phyloP scores from a whole-genome alignment of 2,888 invertebrate species.

The Phaedon cochleariae region DNA sequence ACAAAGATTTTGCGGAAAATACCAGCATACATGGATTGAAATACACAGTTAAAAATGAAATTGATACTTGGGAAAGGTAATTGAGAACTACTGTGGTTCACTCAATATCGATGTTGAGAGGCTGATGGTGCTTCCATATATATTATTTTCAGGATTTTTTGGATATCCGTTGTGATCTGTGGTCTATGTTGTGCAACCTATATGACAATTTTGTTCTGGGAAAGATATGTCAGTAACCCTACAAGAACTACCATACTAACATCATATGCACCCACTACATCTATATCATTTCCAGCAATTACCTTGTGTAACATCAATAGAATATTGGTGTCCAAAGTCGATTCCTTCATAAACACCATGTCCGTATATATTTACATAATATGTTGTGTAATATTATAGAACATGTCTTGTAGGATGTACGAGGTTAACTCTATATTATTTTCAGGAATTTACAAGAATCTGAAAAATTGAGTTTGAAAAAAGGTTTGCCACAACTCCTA shows the following conservation, averaged over 20 bases:
- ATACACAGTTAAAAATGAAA: slow-evolving; percentile 49
- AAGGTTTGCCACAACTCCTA: slow-evolving; percentile 47
- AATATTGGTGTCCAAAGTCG: slow-evolving; percentile 48
- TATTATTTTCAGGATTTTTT: slow-evolving; percentile 50
- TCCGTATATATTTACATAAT: slow-evolving; percentile 30
- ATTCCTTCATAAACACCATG: slow-evolving; percentile 45
- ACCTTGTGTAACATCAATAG: slow-evolving; percentile 57
- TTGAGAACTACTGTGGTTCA: slow-evolving; percentile 22
- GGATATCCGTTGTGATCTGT: slow-evolving; percentile 49
- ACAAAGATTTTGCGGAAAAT: slow-evolving; percentile 54
- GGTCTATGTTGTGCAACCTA: slow-evolving; percentile 51
- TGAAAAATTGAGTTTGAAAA: slow-evolving; percentile 38
- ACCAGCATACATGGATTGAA: slow-evolving; percentile 57
- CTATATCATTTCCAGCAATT: slow-evolving; percentile 58
- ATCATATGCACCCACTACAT: slow-evolving; percentile 51
- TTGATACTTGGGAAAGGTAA: slow-evolving; percentile 47
- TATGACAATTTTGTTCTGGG: slow-evolving; percentile 57
- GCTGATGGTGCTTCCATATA: background rate
- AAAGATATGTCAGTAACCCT: slow-evolving; percentile 56
- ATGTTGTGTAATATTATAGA: background rate
- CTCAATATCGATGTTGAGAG: background rate
- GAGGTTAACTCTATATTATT: background rate
- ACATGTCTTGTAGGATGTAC: background rate
- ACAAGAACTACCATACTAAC: slow-evolving; percentile 55
- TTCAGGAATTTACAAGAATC: slow-evolving; percentile 46